phyloP scores from a whole-genome alignment of 2,797 vertebrate genomes.

The Syncerus caffer region DNA sequence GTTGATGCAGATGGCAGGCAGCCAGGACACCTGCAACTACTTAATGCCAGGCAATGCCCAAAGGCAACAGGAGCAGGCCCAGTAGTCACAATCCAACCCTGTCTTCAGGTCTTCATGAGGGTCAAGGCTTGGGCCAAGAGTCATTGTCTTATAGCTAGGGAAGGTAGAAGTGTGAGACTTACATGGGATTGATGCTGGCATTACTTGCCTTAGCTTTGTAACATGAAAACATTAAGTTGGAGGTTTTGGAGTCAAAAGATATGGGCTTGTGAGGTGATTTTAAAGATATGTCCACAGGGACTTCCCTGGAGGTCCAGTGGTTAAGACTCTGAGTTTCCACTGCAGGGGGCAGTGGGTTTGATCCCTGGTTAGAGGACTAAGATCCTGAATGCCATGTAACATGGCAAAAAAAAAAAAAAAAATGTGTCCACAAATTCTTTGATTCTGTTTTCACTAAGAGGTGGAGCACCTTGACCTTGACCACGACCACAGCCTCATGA shows the following conservation, averaged over 20 bases:
- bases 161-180: background rate
- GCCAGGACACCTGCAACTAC: background rate
- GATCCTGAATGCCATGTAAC: background rate
- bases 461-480: background rate
- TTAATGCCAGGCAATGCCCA: background rate
- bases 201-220: background rate
- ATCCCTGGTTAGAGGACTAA: background rate
- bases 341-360: background rate
- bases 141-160: background rate
- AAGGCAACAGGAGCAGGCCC: background rate
- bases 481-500: background rate
- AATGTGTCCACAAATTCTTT: background rate
- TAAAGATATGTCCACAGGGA: background rate
- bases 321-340: background rate
- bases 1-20: background rate
- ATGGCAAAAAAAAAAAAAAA: background rate
- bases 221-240: background rate
- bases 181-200: too few species aligned
- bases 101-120: background rate
- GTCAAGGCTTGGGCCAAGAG: background rate
- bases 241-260: background rate
- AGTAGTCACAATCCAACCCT: background rate
- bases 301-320: background rate
- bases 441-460: background rate
- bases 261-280: background rate